A percentile compares a stretch with the other conserved stretches of the same genome.
These are phyloP conservation scores for Ditula angustiorana DNA, from an alignment of 2,888 invertebrate species.

Conservation along the genomic window DNA sequence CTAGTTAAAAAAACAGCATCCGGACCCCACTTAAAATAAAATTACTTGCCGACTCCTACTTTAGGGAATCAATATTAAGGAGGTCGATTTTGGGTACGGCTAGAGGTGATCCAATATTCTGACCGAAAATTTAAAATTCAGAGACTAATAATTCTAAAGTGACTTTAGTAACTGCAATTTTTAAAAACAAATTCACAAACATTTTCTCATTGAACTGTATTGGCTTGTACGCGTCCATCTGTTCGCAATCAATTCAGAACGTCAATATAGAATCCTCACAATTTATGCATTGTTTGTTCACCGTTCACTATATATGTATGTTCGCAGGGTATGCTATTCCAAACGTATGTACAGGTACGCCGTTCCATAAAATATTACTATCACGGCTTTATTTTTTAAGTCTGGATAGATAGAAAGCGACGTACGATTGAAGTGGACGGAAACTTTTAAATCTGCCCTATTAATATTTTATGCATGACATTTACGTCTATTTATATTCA, in stretches of 20 bases:
- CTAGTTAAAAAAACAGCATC: too few relatives aligned
- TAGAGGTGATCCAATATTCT: too few relatives aligned
- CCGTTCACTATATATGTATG: slow-evolving; percentile 8
- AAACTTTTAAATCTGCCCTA: not conserved
- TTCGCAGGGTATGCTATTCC: not conserved
- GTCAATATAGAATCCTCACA: slow-evolving; percentile 23
- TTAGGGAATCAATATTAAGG: too few relatives aligned
- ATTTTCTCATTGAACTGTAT: slow-evolving; percentile 7
- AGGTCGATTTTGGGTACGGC: too few relatives aligned
- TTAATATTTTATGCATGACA: not conserved
- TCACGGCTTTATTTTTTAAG: too few relatives aligned
- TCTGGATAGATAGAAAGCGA: too few relatives aligned
- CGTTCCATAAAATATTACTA: too few relatives aligned
- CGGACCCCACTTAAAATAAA: too few relatives aligned
- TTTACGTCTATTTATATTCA: not conserved
- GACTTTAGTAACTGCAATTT: not conserved
- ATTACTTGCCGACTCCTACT: too few relatives aligned
- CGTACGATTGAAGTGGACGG: too few relatives aligned
- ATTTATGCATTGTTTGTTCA: slow-evolving; percentile 25
- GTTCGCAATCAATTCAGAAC: slow-evolving; percentile 25
- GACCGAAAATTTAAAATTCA: not conserved
- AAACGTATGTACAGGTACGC: too few relatives aligned
- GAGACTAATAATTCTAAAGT: too few relatives aligned
- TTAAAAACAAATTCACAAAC: not conserved
- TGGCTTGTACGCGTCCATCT: slow-evolving; percentile 13